phyloP scores from a whole-genome alignment of 1,140 invertebrate genomes.

The Ceratina japonica region DNA sequence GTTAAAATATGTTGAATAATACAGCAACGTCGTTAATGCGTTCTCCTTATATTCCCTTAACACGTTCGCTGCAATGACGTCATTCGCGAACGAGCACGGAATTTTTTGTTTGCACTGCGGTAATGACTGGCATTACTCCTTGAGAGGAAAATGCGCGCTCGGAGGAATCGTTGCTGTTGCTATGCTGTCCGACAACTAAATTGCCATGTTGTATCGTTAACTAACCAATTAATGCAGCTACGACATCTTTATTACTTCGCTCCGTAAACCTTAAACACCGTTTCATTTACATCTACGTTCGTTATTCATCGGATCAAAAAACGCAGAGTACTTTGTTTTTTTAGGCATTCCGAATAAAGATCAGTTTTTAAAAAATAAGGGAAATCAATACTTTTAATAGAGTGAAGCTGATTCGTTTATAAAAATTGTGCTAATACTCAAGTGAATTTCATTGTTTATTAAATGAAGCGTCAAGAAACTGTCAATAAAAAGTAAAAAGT shows the following conservation, averaged over 20 bases:
- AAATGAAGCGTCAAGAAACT: not conserved
- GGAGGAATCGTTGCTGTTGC: not conserved
- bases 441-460: not conserved
- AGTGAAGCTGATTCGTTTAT: no score
- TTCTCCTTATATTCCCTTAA: constrained; percentile 26
- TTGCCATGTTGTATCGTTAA: not conserved
- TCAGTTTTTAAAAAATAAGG: no score
- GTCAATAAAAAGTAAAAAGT: not conserved
- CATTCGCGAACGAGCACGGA: not conserved
- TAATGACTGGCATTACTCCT: constrained; percentile 35
- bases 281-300: no score
- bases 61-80: constrained; percentile 36
- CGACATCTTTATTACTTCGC: not conserved
- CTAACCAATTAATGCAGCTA: not conserved
- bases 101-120: constrained; percentile 31
- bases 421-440: no score
- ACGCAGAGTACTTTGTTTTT: no score
- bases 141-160: not conserved
- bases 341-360: no score
- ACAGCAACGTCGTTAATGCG: constrained; percentile 32
- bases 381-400: no score
- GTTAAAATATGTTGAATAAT: constrained; percentile 44
- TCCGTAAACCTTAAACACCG: not conserved
- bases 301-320: no score
- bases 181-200: not conserved